Base-by-base conservation (phyloP, 2,113 vertebrate genomes). In the Poeciliopsis prolifica region DNA sequence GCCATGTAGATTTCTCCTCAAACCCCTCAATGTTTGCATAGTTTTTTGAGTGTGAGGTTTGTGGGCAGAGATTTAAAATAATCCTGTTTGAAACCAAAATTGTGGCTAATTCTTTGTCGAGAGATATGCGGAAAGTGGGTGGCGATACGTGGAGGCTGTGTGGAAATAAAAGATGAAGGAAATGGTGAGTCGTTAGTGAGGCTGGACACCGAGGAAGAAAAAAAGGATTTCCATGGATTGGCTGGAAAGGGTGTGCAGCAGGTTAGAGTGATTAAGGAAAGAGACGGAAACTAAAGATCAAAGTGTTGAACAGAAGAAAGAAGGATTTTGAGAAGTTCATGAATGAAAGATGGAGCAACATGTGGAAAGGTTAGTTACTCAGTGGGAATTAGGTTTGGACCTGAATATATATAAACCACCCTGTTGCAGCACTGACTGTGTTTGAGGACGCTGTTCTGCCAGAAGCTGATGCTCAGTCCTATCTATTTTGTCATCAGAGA, bases 1-100 rank as follows among this genome's bases (percentile, higher is more conserved):
- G 74, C 72, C 74, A 58, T 58, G 51, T 24, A 58, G 70, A 35
- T 88, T 87, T 87, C 71, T 68, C 54, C 54, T 10, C 62, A 73
- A 17, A 26, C 17, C 42, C 42, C 13, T 65, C 30, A 14, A n/a
- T 26, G 33, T 74, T 26, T 68, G 63, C 64, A 31, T 64, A 42
- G 44, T 22, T 28, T 10, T 60, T 60, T 54, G 17, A 14, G 19
- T 68, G 40, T 66, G 14, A 24, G 42, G 14, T 29, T 22, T 30
- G 73, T 30, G 1, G 6, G 29, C 61, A 31, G 33, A 26, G 44
- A 13, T 62, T 33, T 31, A n/a, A 31, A 67, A n/a, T 48, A 29
- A 68, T 2, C 51, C 37, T 17, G 48, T 35, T 35, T 31, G 15
- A 8, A 58, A 17, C 70, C 26, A 73, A 79, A 17, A 10, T 17